Percentiles rank a stretch among this genome's conserved stretches.
phyloP scores from a whole-genome alignment of 1,140 invertebrate species.

The Bombus terrestris region DNA sequence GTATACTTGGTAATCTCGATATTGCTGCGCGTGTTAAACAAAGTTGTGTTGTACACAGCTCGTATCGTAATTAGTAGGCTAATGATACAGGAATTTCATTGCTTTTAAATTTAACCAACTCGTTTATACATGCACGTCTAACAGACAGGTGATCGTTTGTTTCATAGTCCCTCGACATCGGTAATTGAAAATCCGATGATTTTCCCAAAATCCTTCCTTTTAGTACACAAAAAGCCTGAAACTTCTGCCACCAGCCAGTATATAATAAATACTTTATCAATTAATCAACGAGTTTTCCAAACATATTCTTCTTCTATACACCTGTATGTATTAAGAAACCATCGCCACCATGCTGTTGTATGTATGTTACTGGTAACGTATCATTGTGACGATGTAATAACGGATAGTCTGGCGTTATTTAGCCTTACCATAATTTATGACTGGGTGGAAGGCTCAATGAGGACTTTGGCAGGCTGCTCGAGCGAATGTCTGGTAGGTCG shows the following conservation, averaged over 20 bases:
- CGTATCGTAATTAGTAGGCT: not conserved
- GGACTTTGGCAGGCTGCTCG: too few relatives aligned
- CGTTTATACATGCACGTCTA: not conserved
- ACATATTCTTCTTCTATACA: too few relatives aligned
- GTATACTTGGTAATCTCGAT: too few relatives aligned
- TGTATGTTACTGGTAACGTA: too few relatives aligned
- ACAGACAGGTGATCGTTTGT: not conserved
- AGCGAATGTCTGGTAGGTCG: too few relatives aligned
- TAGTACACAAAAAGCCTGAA: not conserved
- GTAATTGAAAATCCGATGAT: not conserved
- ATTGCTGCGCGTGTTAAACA: not conserved
- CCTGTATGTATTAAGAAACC: too few relatives aligned
- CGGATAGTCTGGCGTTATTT: too few relatives aligned
- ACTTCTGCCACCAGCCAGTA: not conserved
- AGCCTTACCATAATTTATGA: too few relatives aligned
- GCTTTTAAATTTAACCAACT: not conserved
- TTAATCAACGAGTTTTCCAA: not conserved
- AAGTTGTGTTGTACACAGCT: not conserved
- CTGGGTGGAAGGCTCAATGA: too few relatives aligned
- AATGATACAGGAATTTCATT: not conserved
- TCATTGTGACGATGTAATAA: too few relatives aligned
- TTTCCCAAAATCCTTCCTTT: not conserved
- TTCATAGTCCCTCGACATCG: not conserved
- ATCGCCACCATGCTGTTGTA: too few relatives aligned
- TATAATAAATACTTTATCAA: too few relatives aligned